phyloP scores from a whole-genome alignment of 2,888 invertebrate species.

The Xestia c-nigrum region DNA sequence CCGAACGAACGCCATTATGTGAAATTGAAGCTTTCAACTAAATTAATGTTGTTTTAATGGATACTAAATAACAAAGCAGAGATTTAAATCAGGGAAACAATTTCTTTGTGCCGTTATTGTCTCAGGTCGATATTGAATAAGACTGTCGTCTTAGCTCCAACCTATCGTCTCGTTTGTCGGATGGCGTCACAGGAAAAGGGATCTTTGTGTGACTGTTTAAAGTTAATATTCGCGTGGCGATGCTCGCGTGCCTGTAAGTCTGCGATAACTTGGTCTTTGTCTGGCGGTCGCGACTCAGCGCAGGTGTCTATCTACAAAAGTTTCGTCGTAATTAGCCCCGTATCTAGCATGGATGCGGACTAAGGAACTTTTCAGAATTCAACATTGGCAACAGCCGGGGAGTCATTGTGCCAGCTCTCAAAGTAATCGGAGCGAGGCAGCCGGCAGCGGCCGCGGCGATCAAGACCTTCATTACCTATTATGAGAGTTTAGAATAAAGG shows the following conservation, averaged over 20 bases:
- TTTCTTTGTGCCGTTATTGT: constrained; percentile 77
- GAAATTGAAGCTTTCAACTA: constrained; percentile 68
- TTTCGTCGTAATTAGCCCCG: constrained; percentile 89
- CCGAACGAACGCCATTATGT: constrained; percentile 53
- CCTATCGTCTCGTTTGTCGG: constrained; percentile 74
- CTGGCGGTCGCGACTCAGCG: constrained; percentile 85
- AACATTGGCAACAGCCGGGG: constrained; percentile 87
- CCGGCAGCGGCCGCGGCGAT: constrained; percentile 87
- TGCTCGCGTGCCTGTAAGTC: constrained; percentile 81
- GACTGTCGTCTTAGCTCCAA: constrained; percentile 78
- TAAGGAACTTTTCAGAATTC: constrained; percentile 88
- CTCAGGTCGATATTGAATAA: constrained; percentile 83
- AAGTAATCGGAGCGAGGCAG: constrained; percentile 85
- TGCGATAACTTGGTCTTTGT: constrained; percentile 90
- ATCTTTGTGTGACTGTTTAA: constrained; percentile 71
- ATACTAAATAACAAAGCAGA: constrained; percentile 70
- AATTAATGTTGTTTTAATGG: constrained; percentile 73
- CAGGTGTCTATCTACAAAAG: constrained; percentile 91
- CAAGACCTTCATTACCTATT: constrained; percentile 90
- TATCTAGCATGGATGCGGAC: constrained; percentile 87
- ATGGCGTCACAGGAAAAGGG: constrained; percentile 70
- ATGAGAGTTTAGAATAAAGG: constrained; percentile 91
- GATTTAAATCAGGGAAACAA: constrained; percentile 75
- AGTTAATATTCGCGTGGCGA: constrained; percentile 76
- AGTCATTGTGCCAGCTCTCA: constrained; percentile 88